Base-by-base conservation (phyloP, 2,113 vertebrate genomes). In the Lanius collurio region DNA sequence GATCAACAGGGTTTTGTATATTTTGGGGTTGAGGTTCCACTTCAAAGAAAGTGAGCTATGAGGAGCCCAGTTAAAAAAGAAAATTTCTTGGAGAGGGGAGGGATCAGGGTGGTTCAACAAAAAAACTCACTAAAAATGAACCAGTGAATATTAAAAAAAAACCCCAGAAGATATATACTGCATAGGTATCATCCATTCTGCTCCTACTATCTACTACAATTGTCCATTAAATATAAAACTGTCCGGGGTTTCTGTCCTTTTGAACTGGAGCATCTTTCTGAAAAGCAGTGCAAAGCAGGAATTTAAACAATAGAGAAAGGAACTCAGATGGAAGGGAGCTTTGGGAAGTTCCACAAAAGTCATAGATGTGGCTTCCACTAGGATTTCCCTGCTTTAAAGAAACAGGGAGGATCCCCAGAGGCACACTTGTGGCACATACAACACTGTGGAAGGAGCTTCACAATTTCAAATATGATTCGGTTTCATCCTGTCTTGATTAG, bases 401-500 rank as follows among this genome's bases (percentile, higher is more conserved):
- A 88, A 49, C 22, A 24, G 71, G 7, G 23, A 84, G 44, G 9
- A 4, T 70, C 10, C 21, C 18, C 31, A 50, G 28, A 41, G 17
- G 49, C 65, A 74, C 37, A 27, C 21, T 42, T 27, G 41, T 30
- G 46, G 30, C 19, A 69, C 41, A 5, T 26, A 26, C 7, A 35
- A 6, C 28, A 15, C 55, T 77, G 42, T 77, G 57, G 50, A 53
- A 78, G 53, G 26, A 88, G 50, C 24, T 46, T 31, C 50, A 69
- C 39, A 35, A n/a, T 86, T 69, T 91, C 86, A 94, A 74, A 49
- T 28, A 30, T 20, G 17, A 33, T 63, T 83, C 18, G 2, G 44
- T 94, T 94, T 90, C 71, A 20, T 64, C 69, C 88, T 71, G 14
- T 60, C 73, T 86, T 90, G 87, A 63, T 81, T 96, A 95, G 52